phyloP scores from a whole-genome alignment of 1,140 invertebrate genomes.

The Phymorhynchus buccinoides region DNA sequence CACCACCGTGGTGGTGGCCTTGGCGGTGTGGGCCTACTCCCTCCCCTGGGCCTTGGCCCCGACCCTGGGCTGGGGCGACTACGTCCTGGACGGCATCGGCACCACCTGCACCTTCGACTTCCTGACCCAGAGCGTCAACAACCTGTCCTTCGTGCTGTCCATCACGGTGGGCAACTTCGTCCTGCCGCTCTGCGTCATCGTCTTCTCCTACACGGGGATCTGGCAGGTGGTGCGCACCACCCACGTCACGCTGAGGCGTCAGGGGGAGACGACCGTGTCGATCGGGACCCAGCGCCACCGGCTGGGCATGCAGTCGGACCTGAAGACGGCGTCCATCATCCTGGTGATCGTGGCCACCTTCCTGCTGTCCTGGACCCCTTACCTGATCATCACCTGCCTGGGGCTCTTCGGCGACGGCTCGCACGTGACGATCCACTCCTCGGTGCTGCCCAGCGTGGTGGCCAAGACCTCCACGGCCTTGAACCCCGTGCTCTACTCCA shows the following conservation, averaged over 20 bases:
- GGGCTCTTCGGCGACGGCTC: conserved; percentile 80
- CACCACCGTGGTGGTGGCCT: not conserved
- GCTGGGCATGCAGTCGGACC: not conserved
- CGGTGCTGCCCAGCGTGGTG: conserved; percentile 81
- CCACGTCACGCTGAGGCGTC: conserved; percentile 30
- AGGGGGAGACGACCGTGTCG: conserved; percentile 25
- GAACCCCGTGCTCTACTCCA: conserved; percentile 86
- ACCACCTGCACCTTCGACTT: conserved; percentile 57
- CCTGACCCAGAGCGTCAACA: conserved; percentile 42
- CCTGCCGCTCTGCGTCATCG: conserved; percentile 46
- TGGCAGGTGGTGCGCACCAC: conserved; percentile 37
- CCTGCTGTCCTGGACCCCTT: conserved; percentile 53
- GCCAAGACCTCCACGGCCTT: conserved; percentile 86
- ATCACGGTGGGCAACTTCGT: conserved; percentile 46
- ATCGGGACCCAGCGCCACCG: not conserved
- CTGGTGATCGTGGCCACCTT: conserved; percentile 43
- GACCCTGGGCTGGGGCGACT: conserved; percentile 52
- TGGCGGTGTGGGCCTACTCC: conserved; percentile 46
- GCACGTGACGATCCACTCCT: conserved; percentile 78
- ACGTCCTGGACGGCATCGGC: conserved; percentile 51
- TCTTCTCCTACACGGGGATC: conserved; percentile 47
- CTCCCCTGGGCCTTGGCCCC: conserved; percentile 41
- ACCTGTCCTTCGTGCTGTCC: conserved; percentile 46
- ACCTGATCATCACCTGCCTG: conserved; percentile 81
- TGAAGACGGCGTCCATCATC: not conserved